phyloP scores from a whole-genome alignment of 2,113 vertebrate genomes.

The Falco punctatus region DNA sequence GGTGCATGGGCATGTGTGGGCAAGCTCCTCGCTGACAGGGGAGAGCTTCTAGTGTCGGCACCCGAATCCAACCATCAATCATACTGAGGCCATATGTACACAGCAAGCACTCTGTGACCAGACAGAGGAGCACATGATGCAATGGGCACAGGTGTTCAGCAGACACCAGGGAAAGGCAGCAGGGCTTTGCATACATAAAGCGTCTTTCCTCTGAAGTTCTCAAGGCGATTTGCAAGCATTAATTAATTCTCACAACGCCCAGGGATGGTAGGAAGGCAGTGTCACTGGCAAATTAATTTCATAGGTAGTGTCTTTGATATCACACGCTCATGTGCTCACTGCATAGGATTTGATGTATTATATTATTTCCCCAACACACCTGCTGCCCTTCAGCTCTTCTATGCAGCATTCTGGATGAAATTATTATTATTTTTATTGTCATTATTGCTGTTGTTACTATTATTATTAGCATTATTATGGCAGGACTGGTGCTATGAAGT shows the following conservation, averaged over 20 bases:
- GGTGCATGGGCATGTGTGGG: not conserved
- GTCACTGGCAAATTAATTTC: constrained; percentile 54
- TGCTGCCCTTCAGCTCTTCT: constrained; percentile 60
- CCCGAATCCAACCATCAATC: constrained; percentile 25
- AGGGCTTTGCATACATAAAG: constrained; percentile 49
- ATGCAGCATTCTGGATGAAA: not conserved
- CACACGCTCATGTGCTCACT: not conserved
- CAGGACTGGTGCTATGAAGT: not conserved
- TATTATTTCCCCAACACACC: constrained; percentile 32
- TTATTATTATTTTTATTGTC: constrained; percentile 24
- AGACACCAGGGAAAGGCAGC: constrained; percentile 27
- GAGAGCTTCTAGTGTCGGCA: constrained; percentile 22
- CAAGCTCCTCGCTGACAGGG: not conserved
- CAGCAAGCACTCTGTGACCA: not conserved
- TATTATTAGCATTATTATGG: not conserved
- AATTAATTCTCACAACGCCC: constrained; percentile 65
- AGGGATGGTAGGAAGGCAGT: constrained; percentile 56
- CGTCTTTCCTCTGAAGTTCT: constrained; percentile 59
- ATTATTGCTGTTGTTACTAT: not conserved
- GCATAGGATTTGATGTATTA: not conserved
- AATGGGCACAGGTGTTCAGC: constrained; percentile 68
- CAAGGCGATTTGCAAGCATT: constrained; percentile 58
- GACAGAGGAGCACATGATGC: constrained; percentile 57
- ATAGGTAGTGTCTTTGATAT: constrained; percentile 55
- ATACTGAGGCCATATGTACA: not conserved